Conservation (phyloP, 2,888 invertebrate species). For the Acrocyrtus sp. region DNA sequence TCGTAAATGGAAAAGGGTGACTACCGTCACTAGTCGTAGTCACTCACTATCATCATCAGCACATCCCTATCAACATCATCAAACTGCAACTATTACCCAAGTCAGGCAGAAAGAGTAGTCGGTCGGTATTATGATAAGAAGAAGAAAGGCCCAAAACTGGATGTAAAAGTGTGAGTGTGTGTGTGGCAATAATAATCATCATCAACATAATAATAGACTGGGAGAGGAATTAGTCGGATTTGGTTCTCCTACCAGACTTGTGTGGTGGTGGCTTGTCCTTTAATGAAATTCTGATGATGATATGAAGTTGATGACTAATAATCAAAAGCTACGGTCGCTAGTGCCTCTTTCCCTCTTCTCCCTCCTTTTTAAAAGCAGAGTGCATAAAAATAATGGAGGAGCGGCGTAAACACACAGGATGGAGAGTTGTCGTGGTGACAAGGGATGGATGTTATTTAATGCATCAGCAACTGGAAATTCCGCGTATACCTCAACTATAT, state of each 20-base stretch:
- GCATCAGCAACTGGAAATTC: no score
- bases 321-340: no score
- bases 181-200: conserved; percentile 51
- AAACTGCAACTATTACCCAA: no score
- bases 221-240: conserved; percentile 46
- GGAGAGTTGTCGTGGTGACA: no score
- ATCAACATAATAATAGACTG: conserved; percentile 49
- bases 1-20: conserved; percentile 27
- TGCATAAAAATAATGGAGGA: no score
- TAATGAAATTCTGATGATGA: no score
- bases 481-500: no score
- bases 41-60: neutral
- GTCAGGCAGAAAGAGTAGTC: conserved; percentile 17
- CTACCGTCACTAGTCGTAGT: neutral
- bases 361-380: no score
- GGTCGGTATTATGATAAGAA: conserved; percentile 42
- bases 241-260: conserved; percentile 46
- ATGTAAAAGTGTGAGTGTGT: conserved; percentile 52
- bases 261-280: conserved; percentile 50
- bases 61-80: conserved; percentile 29
- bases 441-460: no score
- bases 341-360: no score
- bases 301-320: conserved; percentile 33
- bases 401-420: no score
- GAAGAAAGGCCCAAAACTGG: conserved; percentile 44